phyloP scores from a whole-genome alignment of 1,140 invertebrate species.

The Caenorhabditis elegans region WBcel235 BX284606.5:11647001-11647500 shows the following conservation, averaged over 20 bases:
- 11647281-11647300: constrained; percentile 14
- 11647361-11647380: neutral
- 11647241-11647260: constrained; percentile 17
- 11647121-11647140: neutral
- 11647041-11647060: neutral
- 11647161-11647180: neutral
- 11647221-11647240: neutral
- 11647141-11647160: neutral
- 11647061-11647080: neutral
- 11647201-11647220: constrained; percentile 12
- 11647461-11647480: neutral
- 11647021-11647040: constrained; percentile 18
- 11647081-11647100: neutral
- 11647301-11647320: constrained; percentile 1
- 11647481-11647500: constrained; percentile 13
- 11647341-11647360: neutral
- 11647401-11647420: neutral
- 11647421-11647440: neutral
- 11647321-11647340: neutral
- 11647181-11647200: neutral
- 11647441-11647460: neutral
- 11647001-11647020: constrained; percentile 32
- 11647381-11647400: constrained; percentile 1
- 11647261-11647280: constrained; percentile 30
- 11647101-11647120: neutral